Base-by-base conservation (phyloP, 2,113 vertebrate genomes). In the Arenaria interpres region DNA sequence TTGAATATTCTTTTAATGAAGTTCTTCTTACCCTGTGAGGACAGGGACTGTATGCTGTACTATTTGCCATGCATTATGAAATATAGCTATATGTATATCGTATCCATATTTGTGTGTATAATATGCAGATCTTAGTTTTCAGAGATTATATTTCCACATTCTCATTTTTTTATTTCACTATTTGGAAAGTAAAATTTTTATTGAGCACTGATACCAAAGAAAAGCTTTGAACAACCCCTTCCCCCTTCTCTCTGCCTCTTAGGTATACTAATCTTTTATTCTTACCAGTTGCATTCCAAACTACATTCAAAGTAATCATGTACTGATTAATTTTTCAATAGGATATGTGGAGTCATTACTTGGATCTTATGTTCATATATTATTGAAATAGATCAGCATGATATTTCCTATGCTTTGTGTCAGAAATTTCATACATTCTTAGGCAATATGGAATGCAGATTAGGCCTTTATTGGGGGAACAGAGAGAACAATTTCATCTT, bases 281-380 rank as follows among this genome's bases (percentile, higher is more conserved):
- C 51, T 51, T 53, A 79, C 16, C 7, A 51, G 24, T 66, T 90
- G 28, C 51, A 39, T 89, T 76, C 25, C 77, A 68, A 59, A 28
- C 51, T 76, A 30, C 15, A 6, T 28, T 91, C 60, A 95, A 74
- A 84, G 32, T 51, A 86, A 62, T 64, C 35, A 63, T 75, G 45
- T 85, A 77, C 54, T 88, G 14, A 82, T 77, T 88, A 75, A 93
- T 91, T 91, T 93, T 89, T 77, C 88, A 81, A 13, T 54, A 77
- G 41, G 21, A 23, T 73, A 10, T 77, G 53, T 76, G 53, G 32
- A 79, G 30, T 82, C 37, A 75, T 78, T 94, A 20, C 80, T 78
- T 50, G 51, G 23, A 50, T 83, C 96, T 94, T 83, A 48, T 53
- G 35, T 87, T 81, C 88, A 46, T 79, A 39, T 37, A 39, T 95